Evolutionary conservation across 2,888 invertebrate species (phyloP), one percentile per base, ranked within the genome.

Genomic region (Iselma pallidipennis): DNA sequence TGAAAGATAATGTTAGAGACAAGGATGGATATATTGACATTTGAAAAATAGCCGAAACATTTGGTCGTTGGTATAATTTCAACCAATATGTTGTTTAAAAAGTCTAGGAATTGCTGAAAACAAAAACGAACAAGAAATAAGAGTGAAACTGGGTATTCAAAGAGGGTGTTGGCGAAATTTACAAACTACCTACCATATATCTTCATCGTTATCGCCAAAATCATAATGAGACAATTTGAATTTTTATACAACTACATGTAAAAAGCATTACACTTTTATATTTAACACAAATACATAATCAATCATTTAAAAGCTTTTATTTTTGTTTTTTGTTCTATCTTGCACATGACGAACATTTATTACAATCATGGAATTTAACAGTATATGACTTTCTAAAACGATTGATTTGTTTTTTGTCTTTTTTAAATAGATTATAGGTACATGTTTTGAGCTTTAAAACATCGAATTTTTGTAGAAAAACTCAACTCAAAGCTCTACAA

Each of bases 41-140:
- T 50, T 63, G 63, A 63, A 52, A 63, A 63, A 63, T 63, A 52
- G 63, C 63, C 59, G 52, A 59, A 59, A 59, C 63, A 63, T 63
- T 63, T 63, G 63, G 63, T 56, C 59, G 59, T 49, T 57, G 54
- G 31, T 4, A 16, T 33, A 62, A 58, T 58, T 62, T 58, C 51
- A 58, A 55, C 55, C 61, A 49, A 56, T 57, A 61, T 61, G 57
- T 61, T 29, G 51, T 29, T 57, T 37, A 5, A 9, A 16, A 37
- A 37, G 2, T 16, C 2, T 2, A 45, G 21, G 42, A 42, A 19
- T 2, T 4, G 21, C 10, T n/a, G 10, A 45, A 21, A 45, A 9
- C 45, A 19, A 7, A 45, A 19, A 21, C 0, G 21, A 21, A 21
- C n/a, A n/a, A n/a, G n/a, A 6, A 10, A 45, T 10, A 21, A 21